Conservation (phyloP, 2,888 invertebrate species). For the Ametastegia equiseti region DNA sequence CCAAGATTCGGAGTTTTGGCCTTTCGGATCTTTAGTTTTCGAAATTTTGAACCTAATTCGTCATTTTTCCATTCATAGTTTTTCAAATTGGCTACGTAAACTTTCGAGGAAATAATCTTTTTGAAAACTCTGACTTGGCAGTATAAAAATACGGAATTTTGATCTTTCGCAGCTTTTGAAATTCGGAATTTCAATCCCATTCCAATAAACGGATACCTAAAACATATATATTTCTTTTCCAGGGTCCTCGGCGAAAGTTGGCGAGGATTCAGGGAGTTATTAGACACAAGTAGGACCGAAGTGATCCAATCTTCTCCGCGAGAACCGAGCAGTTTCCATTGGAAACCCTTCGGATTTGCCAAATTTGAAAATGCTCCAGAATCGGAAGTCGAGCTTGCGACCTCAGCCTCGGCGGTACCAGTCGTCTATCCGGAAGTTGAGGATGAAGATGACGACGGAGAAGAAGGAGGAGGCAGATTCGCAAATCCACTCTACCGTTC, state of each 20-base stretch:
- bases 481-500: constrained; percentile 72
- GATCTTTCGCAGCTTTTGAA: too few relatives aligned
- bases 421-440: too few relatives aligned
- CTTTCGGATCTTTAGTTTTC: too few relatives aligned
- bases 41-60: too few relatives aligned
- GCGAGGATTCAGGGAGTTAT: neutral
- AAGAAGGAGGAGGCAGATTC: constrained; percentile 63
- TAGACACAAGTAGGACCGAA: neutral
- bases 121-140: too few relatives aligned
- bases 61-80: too few relatives aligned
- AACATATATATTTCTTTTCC: neutral
- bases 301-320: constrained; percentile 26
- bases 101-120: too few relatives aligned
- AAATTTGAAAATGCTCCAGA: constrained; percentile 71
- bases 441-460: constrained; percentile 43
- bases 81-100: too few relatives aligned
- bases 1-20: too few relatives aligned
- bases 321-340: constrained; percentile 52
- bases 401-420: too few relatives aligned
- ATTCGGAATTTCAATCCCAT: neutral
- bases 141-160: too few relatives aligned
- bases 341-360: constrained; percentile 68
- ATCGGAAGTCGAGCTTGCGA: constrained; percentile 66
- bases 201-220: too few relatives aligned
- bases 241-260: constrained; percentile 21